These are phyloP conservation scores for Anoplopoma fimbria DNA, from an alignment of 2,113 vertebrate genomes.

Conservation along the genomic window DNA sequence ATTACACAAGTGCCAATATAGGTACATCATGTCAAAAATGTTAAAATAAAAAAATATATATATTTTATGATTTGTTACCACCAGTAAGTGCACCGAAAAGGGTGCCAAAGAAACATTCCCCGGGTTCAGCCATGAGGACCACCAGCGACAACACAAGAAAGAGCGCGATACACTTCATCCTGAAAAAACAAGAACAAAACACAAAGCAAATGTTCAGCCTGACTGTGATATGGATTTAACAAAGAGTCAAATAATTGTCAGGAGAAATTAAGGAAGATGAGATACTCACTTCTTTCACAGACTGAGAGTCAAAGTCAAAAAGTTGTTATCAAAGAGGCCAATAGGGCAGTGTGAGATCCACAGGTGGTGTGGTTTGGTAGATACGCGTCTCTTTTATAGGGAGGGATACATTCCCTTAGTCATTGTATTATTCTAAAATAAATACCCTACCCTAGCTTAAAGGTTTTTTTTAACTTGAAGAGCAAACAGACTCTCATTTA, in stretches of 20 bases:
- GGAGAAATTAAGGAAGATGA: background rate
- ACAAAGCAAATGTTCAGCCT: background rate
- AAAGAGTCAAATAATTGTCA: background rate
- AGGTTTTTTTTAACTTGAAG: too few species aligned
- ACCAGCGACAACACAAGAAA: conserved; percentile 59
- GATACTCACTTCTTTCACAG: background rate
- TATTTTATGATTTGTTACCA: background rate
- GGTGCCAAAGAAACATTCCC: background rate
- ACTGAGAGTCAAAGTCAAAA: background rate
- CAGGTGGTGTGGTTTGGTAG: background rate
- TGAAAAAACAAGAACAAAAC: conserved; percentile 13
- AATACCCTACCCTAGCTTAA: too few species aligned
- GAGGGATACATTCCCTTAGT: background rate
- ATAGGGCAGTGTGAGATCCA: background rate
- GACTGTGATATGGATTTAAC: background rate
- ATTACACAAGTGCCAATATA: background rate
- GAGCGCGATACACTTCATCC: conserved; percentile 38
- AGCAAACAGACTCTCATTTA: too few species aligned
- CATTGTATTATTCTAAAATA: background rate
- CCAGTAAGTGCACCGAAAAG: background rate
- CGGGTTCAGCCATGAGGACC: conserved; percentile 57
- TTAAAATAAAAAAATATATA: background rate
- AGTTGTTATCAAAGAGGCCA: background rate
- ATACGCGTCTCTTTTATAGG: background rate
- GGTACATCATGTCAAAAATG: background rate